Conservation (phyloP, 2,888 invertebrate genomes). For the Athalia cordata region DNA sequence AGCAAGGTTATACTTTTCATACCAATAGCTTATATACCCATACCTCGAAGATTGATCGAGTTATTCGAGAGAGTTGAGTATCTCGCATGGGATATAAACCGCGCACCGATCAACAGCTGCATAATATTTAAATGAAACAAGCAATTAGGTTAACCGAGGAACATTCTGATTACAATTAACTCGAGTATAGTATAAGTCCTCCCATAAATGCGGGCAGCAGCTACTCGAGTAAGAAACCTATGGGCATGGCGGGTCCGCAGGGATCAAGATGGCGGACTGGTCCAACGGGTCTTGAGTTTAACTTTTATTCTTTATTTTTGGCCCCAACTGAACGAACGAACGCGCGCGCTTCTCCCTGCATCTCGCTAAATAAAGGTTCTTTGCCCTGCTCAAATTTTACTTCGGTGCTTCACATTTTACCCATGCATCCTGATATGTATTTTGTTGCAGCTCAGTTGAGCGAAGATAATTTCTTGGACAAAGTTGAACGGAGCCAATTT, state of each 20-base stretch:
- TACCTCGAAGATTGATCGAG: no score
- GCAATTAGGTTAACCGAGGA: conserved; percentile 41
- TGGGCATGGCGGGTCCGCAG: conserved; percentile 20
- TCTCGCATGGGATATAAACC: not conserved
- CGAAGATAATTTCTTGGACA: no score
- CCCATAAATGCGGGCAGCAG: conserved; percentile 29
- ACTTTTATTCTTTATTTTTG: conserved; percentile 52
- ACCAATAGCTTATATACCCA: no score
- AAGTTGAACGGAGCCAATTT: no score
- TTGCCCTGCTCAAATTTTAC: conserved; percentile 28
- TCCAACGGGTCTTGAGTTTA: conserved; percentile 55
- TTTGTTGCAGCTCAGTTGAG: no score
- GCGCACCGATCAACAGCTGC: conserved; percentile 28
- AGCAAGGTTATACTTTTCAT: no score
- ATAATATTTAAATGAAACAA: conserved; percentile 29
- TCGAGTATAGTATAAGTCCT: not conserved
- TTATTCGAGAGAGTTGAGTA: not conserved
- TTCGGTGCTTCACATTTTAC: not conserved
- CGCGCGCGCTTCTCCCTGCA: conserved; percentile 46
- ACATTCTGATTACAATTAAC: conserved; percentile 44
- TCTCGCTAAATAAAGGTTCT: conserved; percentile 46
- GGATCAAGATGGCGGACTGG: conserved; percentile 63
- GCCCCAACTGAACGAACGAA: conserved; percentile 45
- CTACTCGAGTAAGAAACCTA: conserved; percentile 4
- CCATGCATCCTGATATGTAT: no score